Conservation (phyloP, 1,140 invertebrate genomes). For the Ctenoplectra terminalis region DNA sequence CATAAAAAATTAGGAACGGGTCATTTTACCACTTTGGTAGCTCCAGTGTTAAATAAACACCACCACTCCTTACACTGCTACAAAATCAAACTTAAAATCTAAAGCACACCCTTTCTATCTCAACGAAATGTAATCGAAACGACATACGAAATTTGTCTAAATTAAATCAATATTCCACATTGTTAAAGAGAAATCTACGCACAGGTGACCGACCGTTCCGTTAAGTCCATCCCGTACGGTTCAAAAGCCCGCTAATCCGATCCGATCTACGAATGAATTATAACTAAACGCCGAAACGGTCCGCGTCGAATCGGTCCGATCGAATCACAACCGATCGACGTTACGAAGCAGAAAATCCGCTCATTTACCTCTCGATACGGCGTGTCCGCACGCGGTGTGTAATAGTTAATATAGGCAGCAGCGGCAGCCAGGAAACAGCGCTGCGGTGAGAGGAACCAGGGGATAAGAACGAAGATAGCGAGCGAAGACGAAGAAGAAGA, state of each 20-base stretch:
- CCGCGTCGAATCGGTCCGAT: constrained; percentile 45
- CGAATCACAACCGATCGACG: constrained; percentile 20
- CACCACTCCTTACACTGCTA: too few species aligned
- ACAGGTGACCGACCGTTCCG: not conserved
- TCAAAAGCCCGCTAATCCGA: constrained; percentile 4
- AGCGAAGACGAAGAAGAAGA: constrained; percentile 21
- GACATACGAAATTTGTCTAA: too few species aligned
- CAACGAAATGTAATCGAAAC: too few species aligned
- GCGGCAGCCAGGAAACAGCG: constrained; percentile 5
- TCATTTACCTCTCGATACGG: constrained; percentile 33
- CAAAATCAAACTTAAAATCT: too few species aligned
- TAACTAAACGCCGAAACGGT: constrained; percentile 33
- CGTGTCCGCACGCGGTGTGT: not conserved
- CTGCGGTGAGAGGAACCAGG: not conserved
- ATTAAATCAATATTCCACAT: not conserved
- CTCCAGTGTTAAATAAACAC: too few species aligned
- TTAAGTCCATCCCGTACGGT: not conserved
- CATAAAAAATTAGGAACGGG: too few species aligned
- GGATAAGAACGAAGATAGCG: constrained; percentile 2
- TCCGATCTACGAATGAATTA: constrained; percentile 34
- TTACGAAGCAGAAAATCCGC: constrained; percentile 45
- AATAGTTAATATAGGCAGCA: constrained; percentile 32
- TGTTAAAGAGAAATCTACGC: too few species aligned
- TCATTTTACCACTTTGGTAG: too few species aligned
- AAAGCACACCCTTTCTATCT: too few species aligned